phyloP scores from a whole-genome alignment of 2,113 vertebrate species.

The Plestiodon gilberti region DNA sequence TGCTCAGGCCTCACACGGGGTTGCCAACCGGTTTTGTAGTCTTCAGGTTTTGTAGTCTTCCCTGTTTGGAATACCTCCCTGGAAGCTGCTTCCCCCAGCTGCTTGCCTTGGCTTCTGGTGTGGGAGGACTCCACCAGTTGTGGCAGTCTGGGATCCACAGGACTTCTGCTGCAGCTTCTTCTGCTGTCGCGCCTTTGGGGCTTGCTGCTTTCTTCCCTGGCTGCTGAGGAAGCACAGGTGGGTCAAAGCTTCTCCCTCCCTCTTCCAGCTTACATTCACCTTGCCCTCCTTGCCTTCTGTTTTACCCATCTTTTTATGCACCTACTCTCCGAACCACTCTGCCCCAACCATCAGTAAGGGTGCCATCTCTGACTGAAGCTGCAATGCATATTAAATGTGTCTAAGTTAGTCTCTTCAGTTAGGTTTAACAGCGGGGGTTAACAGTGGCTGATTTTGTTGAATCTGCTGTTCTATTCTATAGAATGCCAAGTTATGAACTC shows the following conservation, averaged over 20 bases:
- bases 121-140: slow-evolving; percentile 8
- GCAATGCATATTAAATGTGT: no score
- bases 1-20: not conserved
- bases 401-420: no score
- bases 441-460: no score
- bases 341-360: not conserved
- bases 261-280: not conserved
- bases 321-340: not conserved
- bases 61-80: slow-evolving; percentile 15
- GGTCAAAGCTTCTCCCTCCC: slow-evolving; percentile 20
- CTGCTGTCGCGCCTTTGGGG: slow-evolving; percentile 7
- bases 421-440: no score
- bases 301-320: not conserved
- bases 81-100: not conserved
- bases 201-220: slow-evolving; percentile 16
- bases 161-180: slow-evolving; percentile 8
- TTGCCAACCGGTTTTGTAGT: slow-evolving; percentile 3
- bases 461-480: no score
- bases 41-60: slow-evolving; percentile 10
- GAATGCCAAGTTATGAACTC: no score
- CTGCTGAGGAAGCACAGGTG: slow-evolving; percentile 24
- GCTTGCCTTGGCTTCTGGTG: slow-evolving; percentile 14
- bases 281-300: not conserved
- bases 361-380: no score
- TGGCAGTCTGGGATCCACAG: not conserved